Percentiles rank a stretch among this genome's conserved stretches.
Evolutionary conservation across 2,797 vertebrate species (phyloP).

Genomic region (Ctenochaetus hawaiiensis): DNA sequence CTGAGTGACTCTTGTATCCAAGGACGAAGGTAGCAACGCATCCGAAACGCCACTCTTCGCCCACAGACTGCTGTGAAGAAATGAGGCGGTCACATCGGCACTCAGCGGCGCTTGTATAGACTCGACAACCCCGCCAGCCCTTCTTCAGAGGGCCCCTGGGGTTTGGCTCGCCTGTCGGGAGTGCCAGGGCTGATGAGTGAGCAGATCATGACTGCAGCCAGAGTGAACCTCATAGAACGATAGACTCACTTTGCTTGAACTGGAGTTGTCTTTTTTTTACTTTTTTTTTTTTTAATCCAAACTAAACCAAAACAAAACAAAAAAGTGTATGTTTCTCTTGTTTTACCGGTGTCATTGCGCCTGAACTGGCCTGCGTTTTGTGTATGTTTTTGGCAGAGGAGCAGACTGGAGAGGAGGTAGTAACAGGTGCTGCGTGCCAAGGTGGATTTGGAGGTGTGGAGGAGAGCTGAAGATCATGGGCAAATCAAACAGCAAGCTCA

Average conservation of each 20-base stretch:
- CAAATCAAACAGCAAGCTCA: constrained; percentile 98
- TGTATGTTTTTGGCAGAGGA: constrained; percentile 77
- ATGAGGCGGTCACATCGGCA: constrained; percentile 59
- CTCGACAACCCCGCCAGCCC: constrained; percentile 52
- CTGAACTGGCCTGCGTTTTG: constrained; percentile 61
- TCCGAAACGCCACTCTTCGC: constrained; percentile 70
- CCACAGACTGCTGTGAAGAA: constrained; percentile 72
- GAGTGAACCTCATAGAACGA: constrained; percentile 39
- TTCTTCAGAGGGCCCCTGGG: constrained; percentile 54
- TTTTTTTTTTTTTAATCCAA: not conserved
- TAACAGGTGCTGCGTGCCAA: constrained; percentile 74
- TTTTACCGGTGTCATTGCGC: constrained; percentile 26
- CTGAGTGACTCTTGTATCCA: constrained; percentile 88
- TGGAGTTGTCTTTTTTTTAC: constrained; percentile 28
- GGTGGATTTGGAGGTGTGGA: constrained; percentile 72
- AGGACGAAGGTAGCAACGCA: constrained; percentile 86
- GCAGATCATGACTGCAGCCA: constrained; percentile 57
- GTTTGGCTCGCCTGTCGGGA: constrained; percentile 58
- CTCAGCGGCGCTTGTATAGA: constrained; percentile 55
- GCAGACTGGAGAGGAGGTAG: constrained; percentile 68
- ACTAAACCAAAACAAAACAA: constrained; percentile 1
- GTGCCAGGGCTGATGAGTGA: constrained; percentile 61
- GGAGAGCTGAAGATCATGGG: constrained; percentile 89
- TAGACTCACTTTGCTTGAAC: constrained; percentile 53
- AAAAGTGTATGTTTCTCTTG: constrained; percentile 24